Base-by-base conservation (phyloP, 1,140 invertebrate genomes). In the Goniozus legneri region DNA sequence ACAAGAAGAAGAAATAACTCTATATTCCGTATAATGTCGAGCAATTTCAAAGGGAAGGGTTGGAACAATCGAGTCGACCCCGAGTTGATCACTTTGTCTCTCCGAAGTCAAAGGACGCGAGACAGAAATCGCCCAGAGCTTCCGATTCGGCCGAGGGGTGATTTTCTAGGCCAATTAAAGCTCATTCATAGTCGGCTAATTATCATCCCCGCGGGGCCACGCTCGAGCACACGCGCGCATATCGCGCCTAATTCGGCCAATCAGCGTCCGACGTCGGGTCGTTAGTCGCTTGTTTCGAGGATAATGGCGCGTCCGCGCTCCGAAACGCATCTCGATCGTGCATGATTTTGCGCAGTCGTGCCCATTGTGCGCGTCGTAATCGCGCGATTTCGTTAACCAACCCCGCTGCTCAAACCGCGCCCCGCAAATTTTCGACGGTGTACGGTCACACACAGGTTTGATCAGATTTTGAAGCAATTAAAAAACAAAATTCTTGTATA, bases 141-240 rank as follows among this genome's bases (percentile, higher is more conserved):
- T 61, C 58, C 54, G 58, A 38, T 34, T 31, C 50, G 52, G 54
- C 42, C 43, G 44, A 62, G 58, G 63, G 58, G 58, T 56, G 48
- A 50, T 52, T 50, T 44, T 44, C 41, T 32, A 27, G 35, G 58
- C 61, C 67, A 73, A 71, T 73, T 71, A 71, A 68, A 64, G 43
- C 60, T 65, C 67, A 71, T 73, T 73, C 71, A 73, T 65, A 62
- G 44, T 35, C 43, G 54, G 56, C 60, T 69, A 70, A 73, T 73
- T 69, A 73, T 69, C 61, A 63, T 65, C 60, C 56, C 59, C 55
- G 57, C 52, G 35, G 56, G 56, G 58, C 56, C 44, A 52, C 50
- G 44, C 52, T 34, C 45, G 48, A 39, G 27, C 59, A 57, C 8
- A 21, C 15, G 34, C 39, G 46, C 50, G 47, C 54, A 39, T 62